Percentiles rank a stretch among this genome's conserved stretches.
These are phyloP conservation scores for Melinaea menophilus DNA, from an alignment of 2,888 invertebrate genomes.

Conservation along the genomic window DNA sequence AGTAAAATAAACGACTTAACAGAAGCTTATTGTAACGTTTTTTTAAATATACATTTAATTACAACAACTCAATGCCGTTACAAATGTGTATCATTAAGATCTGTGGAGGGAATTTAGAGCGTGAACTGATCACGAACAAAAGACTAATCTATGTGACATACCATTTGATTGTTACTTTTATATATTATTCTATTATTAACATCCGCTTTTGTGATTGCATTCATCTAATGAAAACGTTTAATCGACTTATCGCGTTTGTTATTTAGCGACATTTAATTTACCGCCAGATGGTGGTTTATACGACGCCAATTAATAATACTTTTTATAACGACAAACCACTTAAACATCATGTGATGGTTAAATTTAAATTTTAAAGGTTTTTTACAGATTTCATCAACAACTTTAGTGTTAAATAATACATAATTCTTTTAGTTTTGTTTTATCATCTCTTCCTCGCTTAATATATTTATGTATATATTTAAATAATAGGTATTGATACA, in stretches of 20 bases:
- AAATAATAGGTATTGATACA: too few species aligned
- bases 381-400: too few species aligned
- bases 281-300: too few species aligned
- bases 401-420: too few species aligned
- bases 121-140: constrained; percentile 62
- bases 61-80: constrained; percentile 19
- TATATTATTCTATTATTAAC: constrained; percentile 24
- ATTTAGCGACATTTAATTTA: too few species aligned
- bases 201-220: constrained; percentile 18
- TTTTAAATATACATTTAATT: constrained; percentile 2
- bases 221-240: neutral
- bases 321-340: neutral
- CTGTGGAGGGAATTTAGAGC: constrained; percentile 62
- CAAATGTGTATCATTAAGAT: constrained; percentile 27
- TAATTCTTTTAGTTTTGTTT: too few species aligned
- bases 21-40: neutral
- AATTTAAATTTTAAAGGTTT: too few species aligned
- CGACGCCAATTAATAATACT: too few species aligned
- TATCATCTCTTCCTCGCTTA: too few species aligned
- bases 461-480: too few species aligned
- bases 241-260: too few species aligned
- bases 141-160: constrained; percentile 41
- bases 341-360: neutral
- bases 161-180: constrained; percentile 29
- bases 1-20: neutral